phyloP scores from a whole-genome alignment of 2,797 vertebrate species.

The Malacoctenus gilli region DNA sequence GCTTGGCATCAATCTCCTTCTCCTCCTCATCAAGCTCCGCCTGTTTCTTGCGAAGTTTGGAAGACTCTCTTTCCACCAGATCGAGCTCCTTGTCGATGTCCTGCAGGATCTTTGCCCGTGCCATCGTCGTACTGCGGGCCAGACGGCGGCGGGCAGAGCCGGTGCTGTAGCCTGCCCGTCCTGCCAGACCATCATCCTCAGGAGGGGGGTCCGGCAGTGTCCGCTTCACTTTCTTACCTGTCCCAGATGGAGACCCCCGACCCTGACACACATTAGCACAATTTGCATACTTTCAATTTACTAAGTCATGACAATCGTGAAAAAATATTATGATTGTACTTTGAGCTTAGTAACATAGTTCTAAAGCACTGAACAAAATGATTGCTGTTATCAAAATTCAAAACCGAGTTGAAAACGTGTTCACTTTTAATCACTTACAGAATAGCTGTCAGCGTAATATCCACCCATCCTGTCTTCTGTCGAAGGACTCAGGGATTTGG shows the following conservation, averaged over 20 bases:
- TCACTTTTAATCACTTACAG: slow-evolving; percentile 84
- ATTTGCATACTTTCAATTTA: too few relatives aligned
- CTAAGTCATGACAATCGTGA: too few relatives aligned
- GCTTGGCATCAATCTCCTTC: slow-evolving; percentile 98
- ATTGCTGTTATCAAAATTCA: not conserved
- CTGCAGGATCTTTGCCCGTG: slow-evolving; percentile 97
- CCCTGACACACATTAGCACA: slow-evolving; percentile 78
- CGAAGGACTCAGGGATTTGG: slow-evolving; percentile 92
- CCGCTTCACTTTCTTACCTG: slow-evolving; percentile 97
- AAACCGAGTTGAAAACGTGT: not conserved
- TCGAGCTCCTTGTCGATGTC: slow-evolving; percentile 99
- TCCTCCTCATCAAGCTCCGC: slow-evolving; percentile 99
- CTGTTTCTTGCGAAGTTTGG: slow-evolving; percentile 98
- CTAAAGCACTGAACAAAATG: not conserved
- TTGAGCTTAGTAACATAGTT: not conserved
- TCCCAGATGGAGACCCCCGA: slow-evolving; percentile 85
- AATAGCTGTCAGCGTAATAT: slow-evolving; percentile 90
- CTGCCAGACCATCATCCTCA: slow-evolving; percentile 86
- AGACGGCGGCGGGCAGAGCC: slow-evolving; percentile 93
- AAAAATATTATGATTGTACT: not conserved
- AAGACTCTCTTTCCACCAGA: slow-evolving; percentile 97
- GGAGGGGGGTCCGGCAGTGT: slow-evolving; percentile 97
- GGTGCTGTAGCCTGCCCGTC: slow-evolving; percentile 86
- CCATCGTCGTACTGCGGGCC: slow-evolving; percentile 96
- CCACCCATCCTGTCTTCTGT: slow-evolving; percentile 90